Conservation (phyloP, 2,888 invertebrate species). For the Drosophila multiciliata region DNA sequence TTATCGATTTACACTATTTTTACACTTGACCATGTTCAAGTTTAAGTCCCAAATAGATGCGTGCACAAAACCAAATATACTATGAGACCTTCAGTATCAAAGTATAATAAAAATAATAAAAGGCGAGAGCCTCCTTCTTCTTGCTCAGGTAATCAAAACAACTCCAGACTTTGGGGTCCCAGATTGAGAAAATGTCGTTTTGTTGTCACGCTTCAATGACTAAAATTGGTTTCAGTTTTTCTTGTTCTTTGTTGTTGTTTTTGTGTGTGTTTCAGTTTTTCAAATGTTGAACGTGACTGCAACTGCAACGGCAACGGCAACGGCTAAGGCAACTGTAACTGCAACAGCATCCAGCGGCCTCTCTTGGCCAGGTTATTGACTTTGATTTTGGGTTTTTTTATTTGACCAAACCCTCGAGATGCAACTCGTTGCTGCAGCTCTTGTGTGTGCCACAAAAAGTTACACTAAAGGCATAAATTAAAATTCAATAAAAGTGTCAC, state of each 20-base stretch:
- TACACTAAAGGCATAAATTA: conserved; percentile 68
- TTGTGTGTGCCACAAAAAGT: conserved; percentile 20
- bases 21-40: too few species aligned
- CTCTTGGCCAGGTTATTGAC: conserved; percentile 71
- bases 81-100: too few species aligned
- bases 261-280: conserved; percentile 15
- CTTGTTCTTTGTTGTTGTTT: conserved; percentile 26
- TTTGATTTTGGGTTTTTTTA: conserved; percentile 41
- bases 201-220: conserved; percentile 74
- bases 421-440: conserved; percentile 8
- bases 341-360: conserved; percentile 15
- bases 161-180: conserved; percentile 28
- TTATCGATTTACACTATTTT: too few species aligned
- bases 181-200: conserved; percentile 63
- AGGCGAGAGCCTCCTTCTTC: conserved; percentile 24
- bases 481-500: conserved; percentile 79
- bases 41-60: too few species aligned
- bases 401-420: conserved; percentile 34
- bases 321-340: conserved; percentile 4
- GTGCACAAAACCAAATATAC: too few species aligned
- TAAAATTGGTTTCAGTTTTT: conserved; percentile 66
- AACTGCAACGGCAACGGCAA: conserved; percentile 16
- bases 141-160: conserved; percentile 59
- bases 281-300: conserved; percentile 12
- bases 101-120: conserved; percentile 3